Evolutionary conservation across 2,113 vertebrate species (phyloP).

Genomic region (Beaufortia kweichowensis): DNA sequence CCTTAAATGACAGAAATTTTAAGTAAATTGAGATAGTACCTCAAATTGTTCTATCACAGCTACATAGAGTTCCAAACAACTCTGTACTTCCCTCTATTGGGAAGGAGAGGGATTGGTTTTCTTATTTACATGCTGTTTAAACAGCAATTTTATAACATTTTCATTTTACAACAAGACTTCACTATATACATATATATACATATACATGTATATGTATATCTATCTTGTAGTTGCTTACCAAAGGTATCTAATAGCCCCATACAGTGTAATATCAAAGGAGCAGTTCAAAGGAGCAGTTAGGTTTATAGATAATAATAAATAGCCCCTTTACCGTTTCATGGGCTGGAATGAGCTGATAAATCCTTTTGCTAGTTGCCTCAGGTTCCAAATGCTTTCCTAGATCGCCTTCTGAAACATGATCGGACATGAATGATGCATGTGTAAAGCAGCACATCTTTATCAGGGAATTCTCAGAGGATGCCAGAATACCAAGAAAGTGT

Average conservation of each 20-base stretch:
- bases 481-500: constrained; percentile 10
- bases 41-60: neutral
- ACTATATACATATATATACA: too few species aligned
- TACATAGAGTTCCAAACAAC: neutral
- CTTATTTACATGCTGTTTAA: neutral
- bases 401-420: constrained; percentile 48
- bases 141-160: neutral
- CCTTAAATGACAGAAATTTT: neutral
- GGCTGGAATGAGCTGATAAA: constrained; percentile 18
- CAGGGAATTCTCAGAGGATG: constrained; percentile 7
- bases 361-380: neutral
- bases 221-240: too few species aligned
- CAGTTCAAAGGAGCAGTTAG: neutral
- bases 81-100: constrained; percentile 52
- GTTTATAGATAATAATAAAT: neutral
- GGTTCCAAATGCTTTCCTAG: constrained; percentile 36
- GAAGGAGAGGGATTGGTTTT: neutral
- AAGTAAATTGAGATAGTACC: neutral
- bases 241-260: neutral
- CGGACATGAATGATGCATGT: constrained; percentile 39
- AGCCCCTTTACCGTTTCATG: neutral
- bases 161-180: neutral
- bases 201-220: too few species aligned
- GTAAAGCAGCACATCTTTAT: constrained; percentile 2
- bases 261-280: neutral